phyloP scores from a whole-genome alignment of 1,140 invertebrate genomes.

The Antheraea pernyi region DNA sequence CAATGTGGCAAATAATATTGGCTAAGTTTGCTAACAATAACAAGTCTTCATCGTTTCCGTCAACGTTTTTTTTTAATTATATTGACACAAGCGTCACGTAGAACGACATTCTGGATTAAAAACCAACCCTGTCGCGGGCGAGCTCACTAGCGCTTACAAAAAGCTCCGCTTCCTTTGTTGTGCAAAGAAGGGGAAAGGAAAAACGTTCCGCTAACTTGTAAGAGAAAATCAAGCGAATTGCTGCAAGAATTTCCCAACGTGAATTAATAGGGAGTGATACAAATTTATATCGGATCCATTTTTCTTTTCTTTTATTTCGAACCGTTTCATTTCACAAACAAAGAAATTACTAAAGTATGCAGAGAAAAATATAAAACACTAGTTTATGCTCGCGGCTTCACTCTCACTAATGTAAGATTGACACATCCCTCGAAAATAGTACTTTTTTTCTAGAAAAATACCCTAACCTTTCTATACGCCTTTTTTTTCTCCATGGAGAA shows the following conservation, averaged over 20 bases:
- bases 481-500: too few species aligned
- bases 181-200: constrained; percentile 38
- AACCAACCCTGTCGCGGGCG: constrained; percentile 20
- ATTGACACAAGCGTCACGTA: constrained; percentile 57
- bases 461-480: too few species aligned
- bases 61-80: constrained; percentile 34
- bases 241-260: constrained; percentile 32
- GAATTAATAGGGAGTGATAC: constrained; percentile 38
- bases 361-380: too few species aligned
- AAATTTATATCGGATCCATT: constrained; percentile 23
- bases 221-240: constrained; percentile 47
- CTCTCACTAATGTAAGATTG: too few species aligned
- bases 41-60: not conserved
- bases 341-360: not conserved
- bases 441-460: too few species aligned
- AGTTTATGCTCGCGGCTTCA: too few species aligned
- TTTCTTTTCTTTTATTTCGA: constrained; percentile 6
- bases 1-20: not conserved
- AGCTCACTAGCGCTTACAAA: constrained; percentile 36
- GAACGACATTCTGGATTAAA: constrained; percentile 46
- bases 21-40: not conserved
- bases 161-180: constrained; percentile 39
- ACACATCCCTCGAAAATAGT: too few species aligned
- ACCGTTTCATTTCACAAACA: constrained; percentile 2
- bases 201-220: constrained; percentile 39